phyloP scores from a whole-genome alignment of 2,113 vertebrate genomes.

The Dromaius novaehollandiae region DNA sequence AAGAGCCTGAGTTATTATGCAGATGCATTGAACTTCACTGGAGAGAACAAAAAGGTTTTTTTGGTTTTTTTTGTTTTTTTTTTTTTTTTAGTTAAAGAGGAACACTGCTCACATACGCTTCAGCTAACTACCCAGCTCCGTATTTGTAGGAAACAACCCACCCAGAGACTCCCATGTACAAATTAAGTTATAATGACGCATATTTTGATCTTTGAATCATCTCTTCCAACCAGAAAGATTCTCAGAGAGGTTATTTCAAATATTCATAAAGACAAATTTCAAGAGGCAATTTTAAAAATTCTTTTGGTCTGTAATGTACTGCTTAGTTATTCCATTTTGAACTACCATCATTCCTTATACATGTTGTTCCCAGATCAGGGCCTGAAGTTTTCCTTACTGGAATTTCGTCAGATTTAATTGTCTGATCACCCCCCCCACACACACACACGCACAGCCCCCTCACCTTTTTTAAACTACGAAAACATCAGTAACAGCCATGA shows the following conservation, averaged over 20 bases:
- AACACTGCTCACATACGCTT: neutral
- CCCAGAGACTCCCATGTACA: rapidly evolving
- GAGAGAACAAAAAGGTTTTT: neutral
- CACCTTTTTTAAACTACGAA: neutral
- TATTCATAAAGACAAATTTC: neutral
- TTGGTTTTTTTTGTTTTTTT: neutral
- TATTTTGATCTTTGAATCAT: neutral
- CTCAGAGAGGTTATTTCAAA: neutral
- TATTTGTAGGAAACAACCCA: neutral
- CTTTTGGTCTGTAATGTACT: neutral
- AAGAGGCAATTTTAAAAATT: neutral
- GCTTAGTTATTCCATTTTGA: neutral
- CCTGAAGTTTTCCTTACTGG: neutral
- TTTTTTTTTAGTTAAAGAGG: neutral
- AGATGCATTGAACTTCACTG: neutral
- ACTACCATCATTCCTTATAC: neutral
- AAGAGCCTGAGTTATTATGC: neutral
- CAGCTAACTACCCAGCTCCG: neutral
- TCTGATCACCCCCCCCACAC: neutral
- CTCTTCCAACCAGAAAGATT: neutral
- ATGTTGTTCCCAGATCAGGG: neutral
- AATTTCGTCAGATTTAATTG: neutral
- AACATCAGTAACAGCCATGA: neutral
- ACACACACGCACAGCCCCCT: neutral
- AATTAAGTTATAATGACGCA: neutral